Base-by-base conservation (phyloP, 2,888 invertebrate genomes). In the Volucella bombylans region DNA sequence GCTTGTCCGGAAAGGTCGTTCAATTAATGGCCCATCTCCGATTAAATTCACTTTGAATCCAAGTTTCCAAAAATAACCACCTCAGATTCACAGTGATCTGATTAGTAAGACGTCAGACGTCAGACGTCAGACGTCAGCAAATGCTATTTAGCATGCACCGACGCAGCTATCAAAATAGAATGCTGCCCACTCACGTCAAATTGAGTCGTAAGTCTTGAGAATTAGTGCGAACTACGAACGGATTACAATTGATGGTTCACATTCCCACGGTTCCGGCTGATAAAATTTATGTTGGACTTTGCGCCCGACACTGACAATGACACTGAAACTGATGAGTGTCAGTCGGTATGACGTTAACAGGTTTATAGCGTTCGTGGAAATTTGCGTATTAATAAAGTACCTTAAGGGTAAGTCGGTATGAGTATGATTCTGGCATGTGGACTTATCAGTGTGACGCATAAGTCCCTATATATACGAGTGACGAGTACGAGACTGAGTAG, bases 291-390 rank as follows among this genome's bases (percentile, higher is more conserved):
- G 8, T 52, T 11, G 23, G 41, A 65, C 65, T 65, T 67, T 41
- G 65, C 23, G 4, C 23, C 23, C 23, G 23, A 23, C 23, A 23
- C 4, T 23, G 23, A 2, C 23, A 23, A 2, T 4, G 23, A 23
- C 23, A 23, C 1, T 23, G 23, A 23, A 23, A 23, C 41, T 52
- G 41, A 15, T 23, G 23, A 52, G 41, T 52, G 65, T 65, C 65
- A 65, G 52, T 65, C 52, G 41, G 4, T 6, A 54, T 52, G 65
- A 67, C 65, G 65, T 67, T 6, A 10, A 18, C 2, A 15, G 59
- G 12, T 57, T 31, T 31, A 31, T 31, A 31, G 2, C 6, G 6
- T 31, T 31, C 31, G 31, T 31, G 31, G 31, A 31, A 31, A 31
- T 6, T 31, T 31, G 31, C 6, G 31, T 6, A 31, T 4, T 31